phyloP scores from a whole-genome alignment of 2,113 vertebrate species.

The Coreoperca whiteheadi region DNA sequence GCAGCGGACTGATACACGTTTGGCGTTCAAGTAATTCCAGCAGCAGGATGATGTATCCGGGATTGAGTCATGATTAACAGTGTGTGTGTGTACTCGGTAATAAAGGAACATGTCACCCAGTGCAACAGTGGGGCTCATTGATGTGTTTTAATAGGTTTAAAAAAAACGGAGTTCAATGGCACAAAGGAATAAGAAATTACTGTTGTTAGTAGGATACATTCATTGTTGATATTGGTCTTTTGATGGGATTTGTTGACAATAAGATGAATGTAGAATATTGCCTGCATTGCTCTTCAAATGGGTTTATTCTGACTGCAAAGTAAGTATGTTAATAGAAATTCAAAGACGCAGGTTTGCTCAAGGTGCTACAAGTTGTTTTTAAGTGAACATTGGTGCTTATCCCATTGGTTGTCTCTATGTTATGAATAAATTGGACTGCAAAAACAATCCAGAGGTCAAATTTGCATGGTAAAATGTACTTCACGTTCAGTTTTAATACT shows the following conservation, averaged over 20 bases:
- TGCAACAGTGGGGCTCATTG: neutral
- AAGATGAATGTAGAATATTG: neutral
- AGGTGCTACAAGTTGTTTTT: neutral
- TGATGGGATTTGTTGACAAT: neutral
- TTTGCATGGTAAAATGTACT: neutral
- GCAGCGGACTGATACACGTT: neutral
- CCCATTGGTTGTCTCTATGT: neutral
- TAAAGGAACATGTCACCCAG: neutral
- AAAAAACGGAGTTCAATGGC: neutral
- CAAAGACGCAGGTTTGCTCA: neutral
- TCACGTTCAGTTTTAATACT: constrained; percentile 10
- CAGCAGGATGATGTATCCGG: neutral
- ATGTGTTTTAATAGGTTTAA: neutral
- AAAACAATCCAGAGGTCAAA: constrained; percentile 20
- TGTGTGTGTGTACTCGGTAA: neutral
- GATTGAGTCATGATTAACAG: no score
- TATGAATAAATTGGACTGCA: neutral
- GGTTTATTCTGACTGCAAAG: neutral
- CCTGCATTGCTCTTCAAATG: neutral
- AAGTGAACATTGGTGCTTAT: neutral
- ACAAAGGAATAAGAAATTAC: neutral
- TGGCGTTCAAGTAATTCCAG: neutral
- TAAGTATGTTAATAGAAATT: neutral
- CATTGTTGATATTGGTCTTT: neutral
- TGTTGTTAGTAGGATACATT: neutral